A percentile compares a stretch with the other conserved stretches of the same genome.
Conservation (phyloP, 2,113 vertebrate genomes). For the Riparia riparia region DNA sequence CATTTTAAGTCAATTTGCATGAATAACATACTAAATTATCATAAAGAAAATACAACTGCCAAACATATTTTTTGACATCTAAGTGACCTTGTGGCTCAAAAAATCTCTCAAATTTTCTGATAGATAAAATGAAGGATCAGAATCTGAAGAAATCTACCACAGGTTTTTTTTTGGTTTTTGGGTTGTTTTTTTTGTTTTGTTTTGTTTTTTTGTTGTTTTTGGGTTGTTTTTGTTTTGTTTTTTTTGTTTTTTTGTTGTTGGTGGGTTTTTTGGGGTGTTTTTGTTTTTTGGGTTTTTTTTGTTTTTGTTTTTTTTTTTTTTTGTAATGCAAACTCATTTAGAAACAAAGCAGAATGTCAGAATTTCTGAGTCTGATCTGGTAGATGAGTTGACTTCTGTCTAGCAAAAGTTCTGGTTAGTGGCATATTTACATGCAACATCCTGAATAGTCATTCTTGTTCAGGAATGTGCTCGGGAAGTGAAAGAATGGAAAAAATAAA, state of each 20-base stretch:
- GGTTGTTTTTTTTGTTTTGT: no score
- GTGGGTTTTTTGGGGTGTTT: no score
- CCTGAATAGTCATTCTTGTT: neutral
- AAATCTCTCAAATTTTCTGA: neutral
- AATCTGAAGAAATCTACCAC: neutral
- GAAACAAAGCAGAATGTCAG: neutral
- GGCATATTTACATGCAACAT: neutral
- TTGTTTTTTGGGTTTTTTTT: no score
- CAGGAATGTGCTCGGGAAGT: neutral
- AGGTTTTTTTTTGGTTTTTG: neutral
- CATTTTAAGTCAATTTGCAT: neutral
- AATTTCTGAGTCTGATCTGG: neutral
- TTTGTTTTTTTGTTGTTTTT: neutral
- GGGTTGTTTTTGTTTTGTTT: no score
- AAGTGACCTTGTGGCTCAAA: neutral
- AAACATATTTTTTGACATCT: neutral
- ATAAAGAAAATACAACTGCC: neutral
- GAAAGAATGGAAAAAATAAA: neutral
- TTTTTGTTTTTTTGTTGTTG: neutral
- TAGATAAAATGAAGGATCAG: neutral
- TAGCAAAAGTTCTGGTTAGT: neutral
- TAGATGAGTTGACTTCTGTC: neutral
- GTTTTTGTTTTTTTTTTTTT: neutral
- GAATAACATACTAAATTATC: neutral
- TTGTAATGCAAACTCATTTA: neutral